Conservation (phyloP, 1,140 invertebrate species). For the Cephus cinctus region DNA sequence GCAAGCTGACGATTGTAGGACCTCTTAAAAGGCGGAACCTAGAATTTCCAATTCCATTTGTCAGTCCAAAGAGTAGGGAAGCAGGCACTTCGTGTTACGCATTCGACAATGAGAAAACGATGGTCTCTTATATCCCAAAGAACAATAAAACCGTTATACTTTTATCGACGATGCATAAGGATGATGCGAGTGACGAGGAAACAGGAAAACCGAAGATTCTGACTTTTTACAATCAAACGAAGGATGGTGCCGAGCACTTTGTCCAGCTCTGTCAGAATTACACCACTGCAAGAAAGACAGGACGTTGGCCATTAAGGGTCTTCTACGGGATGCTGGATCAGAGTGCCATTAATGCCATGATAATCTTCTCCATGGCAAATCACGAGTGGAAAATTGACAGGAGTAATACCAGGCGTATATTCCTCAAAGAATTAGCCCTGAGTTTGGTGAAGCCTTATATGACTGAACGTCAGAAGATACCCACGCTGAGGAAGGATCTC, state of each 20-base stretch:
- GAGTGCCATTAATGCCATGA: conserved; percentile 7
- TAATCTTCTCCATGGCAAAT: conserved; percentile 5
- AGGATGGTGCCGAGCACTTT: conserved; percentile 19
- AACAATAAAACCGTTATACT: conserved; percentile 27
- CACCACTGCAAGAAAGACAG: neutral
- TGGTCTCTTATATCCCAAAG: conserved; percentile 31
- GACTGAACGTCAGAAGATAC: neutral
- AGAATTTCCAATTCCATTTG: conserved; percentile 35
- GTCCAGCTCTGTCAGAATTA: neutral
- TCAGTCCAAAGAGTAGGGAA: conserved; percentile 1
- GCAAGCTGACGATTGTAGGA: conserved; percentile 34
- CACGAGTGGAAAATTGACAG: conserved; percentile 4
- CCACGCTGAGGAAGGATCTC: conserved; percentile 5
- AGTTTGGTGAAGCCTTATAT: conserved; percentile 5
- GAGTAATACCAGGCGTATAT: neutral
- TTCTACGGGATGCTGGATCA: conserved; percentile 8
- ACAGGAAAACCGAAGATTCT: conserved; percentile 26
- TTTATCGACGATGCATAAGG: conserved; percentile 26
- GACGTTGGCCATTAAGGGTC: neutral
- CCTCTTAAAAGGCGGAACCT: conserved; percentile 32
- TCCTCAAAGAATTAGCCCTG: conserved; percentile 3
- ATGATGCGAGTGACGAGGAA: conserved; percentile 19
- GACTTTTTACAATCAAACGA: conserved; percentile 31
- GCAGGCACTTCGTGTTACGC: conserved; percentile 19
- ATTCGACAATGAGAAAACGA: too few species aligned